Conservation (phyloP, 2,113 vertebrate species). For the Macquaria ambigua region DNA sequence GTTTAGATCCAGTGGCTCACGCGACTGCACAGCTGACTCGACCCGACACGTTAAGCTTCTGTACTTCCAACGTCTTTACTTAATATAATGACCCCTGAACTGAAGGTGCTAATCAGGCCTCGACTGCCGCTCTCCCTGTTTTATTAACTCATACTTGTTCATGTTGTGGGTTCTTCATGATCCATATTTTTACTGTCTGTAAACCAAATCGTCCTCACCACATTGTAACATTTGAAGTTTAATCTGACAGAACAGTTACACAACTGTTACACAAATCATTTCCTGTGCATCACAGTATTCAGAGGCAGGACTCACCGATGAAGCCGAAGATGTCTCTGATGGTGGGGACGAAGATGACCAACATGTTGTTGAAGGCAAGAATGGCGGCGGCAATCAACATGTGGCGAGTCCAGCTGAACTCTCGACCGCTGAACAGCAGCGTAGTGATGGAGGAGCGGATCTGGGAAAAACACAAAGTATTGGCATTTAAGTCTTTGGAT, state of each 20-base stretch:
- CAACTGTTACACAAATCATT: background rate
- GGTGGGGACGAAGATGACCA: slow-evolving; percentile 97
- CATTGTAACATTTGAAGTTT: background rate
- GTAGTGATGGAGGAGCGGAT: slow-evolving; percentile 94
- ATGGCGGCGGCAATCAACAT: slow-evolving; percentile 89
- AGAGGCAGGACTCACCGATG: slow-evolving; percentile 88
- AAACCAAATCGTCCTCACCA: background rate
- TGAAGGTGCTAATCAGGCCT: slow-evolving; percentile 29
- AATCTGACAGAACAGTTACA: background rate
- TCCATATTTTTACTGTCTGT: background rate
- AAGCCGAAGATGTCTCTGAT: slow-evolving; percentile 99
- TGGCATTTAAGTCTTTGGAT: background rate
- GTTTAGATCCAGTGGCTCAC: slow-evolving; percentile 29
- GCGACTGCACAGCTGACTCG: slow-evolving; percentile 43
- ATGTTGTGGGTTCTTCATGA: background rate
- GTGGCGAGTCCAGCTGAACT: slow-evolving; percentile 96
- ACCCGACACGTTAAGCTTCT: slow-evolving; percentile 36
- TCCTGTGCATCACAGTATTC: background rate
- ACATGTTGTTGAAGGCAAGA: slow-evolving; percentile 90
- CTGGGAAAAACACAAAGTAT: slow-evolving; percentile 73
- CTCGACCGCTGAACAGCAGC: slow-evolving; percentile 89
- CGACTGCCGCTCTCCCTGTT: background rate
- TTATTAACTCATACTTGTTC: background rate
- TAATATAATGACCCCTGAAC: slow-evolving; percentile 39
- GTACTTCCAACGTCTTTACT: slow-evolving; percentile 22